Evolutionary conservation across 2,113 vertebrate species (phyloP).

Genomic region (Sisor rabdophorus): DNA sequence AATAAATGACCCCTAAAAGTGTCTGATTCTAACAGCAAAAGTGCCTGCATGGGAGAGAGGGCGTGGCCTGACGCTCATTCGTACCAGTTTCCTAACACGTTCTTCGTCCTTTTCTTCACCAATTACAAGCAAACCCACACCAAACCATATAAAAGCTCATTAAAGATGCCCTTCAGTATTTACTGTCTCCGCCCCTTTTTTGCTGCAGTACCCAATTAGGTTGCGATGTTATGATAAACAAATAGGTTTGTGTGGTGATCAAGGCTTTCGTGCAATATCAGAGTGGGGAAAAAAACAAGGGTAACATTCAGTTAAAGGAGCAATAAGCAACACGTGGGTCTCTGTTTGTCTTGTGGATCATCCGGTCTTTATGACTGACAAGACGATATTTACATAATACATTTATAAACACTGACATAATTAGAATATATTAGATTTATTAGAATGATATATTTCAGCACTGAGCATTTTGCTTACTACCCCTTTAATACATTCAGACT

Average conservation of each 20-base stretch:
- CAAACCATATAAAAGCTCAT: conserved; percentile 26
- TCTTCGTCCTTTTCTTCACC: neutral
- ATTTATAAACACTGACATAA: neutral
- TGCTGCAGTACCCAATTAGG: conserved; percentile 29
- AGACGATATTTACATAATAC: conserved; percentile 7
- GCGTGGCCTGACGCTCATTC: conserved; percentile 17
- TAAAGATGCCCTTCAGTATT: conserved; percentile 16
- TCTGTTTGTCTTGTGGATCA: neutral
- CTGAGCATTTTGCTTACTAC: conserved; percentile 19
- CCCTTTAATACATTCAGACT: conserved; percentile 49
- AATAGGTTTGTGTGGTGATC: conserved; percentile 47
- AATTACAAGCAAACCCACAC: neutral
- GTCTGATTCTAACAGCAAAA: conserved; percentile 8
- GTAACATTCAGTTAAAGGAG: conserved; percentile 47
- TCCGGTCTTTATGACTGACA: neutral
- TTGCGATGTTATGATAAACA: conserved; percentile 35
- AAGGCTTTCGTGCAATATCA: conserved; percentile 49
- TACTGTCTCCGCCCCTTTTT: conserved; percentile 14
- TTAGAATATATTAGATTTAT: neutral
- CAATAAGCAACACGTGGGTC: conserved; percentile 15
- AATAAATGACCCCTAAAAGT: neutral
- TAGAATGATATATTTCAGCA: neutral
- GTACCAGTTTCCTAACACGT: neutral
- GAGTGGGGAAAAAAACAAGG: conserved; percentile 13
- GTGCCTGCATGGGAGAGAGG: conserved; percentile 35